Conservation (phyloP, 2,113 vertebrate species). For the Elaphurus davidianus region DNA sequence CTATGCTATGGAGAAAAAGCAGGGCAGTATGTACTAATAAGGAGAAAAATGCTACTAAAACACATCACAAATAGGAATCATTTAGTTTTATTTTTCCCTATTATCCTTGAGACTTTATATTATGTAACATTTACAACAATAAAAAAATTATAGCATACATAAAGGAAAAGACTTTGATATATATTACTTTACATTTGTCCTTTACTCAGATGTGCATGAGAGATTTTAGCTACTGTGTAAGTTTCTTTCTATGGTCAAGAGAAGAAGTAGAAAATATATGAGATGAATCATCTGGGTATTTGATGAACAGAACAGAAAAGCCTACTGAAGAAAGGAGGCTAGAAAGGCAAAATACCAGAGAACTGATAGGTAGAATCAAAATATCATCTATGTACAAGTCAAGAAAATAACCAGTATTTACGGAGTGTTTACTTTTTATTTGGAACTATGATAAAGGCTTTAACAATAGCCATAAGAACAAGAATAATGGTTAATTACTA, state of each 20-base stretch:
- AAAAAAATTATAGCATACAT: neutral
- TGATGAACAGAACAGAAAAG: neutral
- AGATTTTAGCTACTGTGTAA: neutral
- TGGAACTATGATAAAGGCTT: neutral
- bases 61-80: neutral
- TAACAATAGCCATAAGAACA: neutral
- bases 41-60: neutral
- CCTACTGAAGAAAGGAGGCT: neutral
- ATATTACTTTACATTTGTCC: neutral
- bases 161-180: neutral
- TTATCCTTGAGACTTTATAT: neutral
- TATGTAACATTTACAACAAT: neutral
- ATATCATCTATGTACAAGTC: neutral
- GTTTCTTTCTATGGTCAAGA: neutral
- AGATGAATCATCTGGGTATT: neutral
- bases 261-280: neutral
- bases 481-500: neutral
- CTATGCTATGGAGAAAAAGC: neutral
- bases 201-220: neutral
- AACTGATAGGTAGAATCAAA: neutral
- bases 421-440: neutral
- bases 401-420: conserved; percentile 13
- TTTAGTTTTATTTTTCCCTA: neutral
- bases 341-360: neutral
- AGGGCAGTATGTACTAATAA: neutral